Conservation (phyloP, 2,113 vertebrate species). For the Amblyopsis rosae region DNA sequence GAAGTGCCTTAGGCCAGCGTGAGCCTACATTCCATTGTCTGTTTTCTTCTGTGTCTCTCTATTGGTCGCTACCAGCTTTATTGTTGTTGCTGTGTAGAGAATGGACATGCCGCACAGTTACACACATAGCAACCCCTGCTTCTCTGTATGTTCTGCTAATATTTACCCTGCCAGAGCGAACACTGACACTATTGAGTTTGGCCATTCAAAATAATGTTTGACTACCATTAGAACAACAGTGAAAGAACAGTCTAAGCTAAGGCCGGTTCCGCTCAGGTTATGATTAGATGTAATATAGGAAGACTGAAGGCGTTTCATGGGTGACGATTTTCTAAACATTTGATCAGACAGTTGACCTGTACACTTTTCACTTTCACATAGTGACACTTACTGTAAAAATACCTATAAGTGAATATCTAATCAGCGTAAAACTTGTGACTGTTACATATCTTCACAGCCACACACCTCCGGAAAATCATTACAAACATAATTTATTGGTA, state of each 20-base stretch:
- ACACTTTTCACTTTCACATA: conserved; percentile 24
- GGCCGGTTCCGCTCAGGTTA: conserved; percentile 64
- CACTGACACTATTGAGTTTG: conserved; percentile 85
- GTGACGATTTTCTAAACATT: conserved; percentile 34
- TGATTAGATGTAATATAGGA: conserved; percentile 34
- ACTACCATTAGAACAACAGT: conserved; percentile 82
- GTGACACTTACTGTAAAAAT: conserved; percentile 39
- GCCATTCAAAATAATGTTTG: conserved; percentile 85
- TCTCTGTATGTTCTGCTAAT: conserved; percentile 90
- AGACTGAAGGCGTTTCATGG: conserved; percentile 27
- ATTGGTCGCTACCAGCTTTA: conserved; percentile 58
- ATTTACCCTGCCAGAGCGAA: conserved; percentile 87
- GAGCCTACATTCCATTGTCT: conserved; percentile 54
- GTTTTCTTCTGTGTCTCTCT: conserved; percentile 29
- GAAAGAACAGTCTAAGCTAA: conserved; percentile 71
- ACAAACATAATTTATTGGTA: background rate
- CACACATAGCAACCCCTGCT: conserved; percentile 87
- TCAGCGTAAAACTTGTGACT: too few species aligned
- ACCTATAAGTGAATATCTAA: too few species aligned
- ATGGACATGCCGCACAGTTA: conserved; percentile 79
- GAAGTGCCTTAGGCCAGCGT: conserved; percentile 48
- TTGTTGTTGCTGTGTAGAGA: conserved; percentile 61
- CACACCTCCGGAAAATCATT: too few species aligned
- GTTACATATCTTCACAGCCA: too few species aligned
- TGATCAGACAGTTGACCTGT: background rate